These are phyloP conservation scores for Penaeus chinensis DNA, from an alignment of 1,140 invertebrate species.

Conservation along the genomic window DNA sequence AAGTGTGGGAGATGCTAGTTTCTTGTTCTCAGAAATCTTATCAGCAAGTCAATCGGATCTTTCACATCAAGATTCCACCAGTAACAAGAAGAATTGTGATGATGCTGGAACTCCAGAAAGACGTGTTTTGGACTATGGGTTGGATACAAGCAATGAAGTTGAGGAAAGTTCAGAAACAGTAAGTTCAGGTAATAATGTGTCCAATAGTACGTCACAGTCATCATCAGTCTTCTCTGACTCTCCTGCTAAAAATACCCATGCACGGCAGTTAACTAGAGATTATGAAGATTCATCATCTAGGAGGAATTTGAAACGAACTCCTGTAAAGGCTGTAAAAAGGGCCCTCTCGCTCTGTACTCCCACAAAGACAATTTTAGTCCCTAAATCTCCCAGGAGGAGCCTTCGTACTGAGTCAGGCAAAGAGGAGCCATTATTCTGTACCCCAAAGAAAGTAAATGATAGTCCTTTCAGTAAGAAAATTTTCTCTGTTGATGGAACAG, in stretches of 20 bases:
- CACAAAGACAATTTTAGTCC: too few species aligned
- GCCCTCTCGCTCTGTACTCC: not conserved
- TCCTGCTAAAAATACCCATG: not conserved
- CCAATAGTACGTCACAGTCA: not conserved
- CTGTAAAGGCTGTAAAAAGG: slow-evolving; percentile 29
- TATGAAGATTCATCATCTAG: not conserved
- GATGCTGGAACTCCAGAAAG: slow-evolving; percentile 17
- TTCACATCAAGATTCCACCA: not conserved
- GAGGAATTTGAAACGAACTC: slow-evolving; percentile 17
- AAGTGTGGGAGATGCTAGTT: slow-evolving; percentile 18
- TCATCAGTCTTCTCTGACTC: slow-evolving; percentile 8
- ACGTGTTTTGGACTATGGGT: not conserved
- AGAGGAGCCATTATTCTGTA: too few species aligned
- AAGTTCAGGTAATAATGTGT: too few species aligned
- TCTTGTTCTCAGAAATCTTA: slow-evolving; percentile 49
- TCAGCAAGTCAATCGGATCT: not conserved
- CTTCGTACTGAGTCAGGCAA: too few species aligned
- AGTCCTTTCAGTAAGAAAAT: too few species aligned
- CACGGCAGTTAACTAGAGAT: not conserved
- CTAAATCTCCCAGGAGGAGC: too few species aligned
- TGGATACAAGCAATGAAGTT: slow-evolving; percentile 4
- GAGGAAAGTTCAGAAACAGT: not conserved
- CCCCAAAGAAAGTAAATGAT: too few species aligned
- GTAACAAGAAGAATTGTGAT: too few species aligned
- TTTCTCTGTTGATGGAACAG: too few species aligned